These are phyloP conservation scores for Tenthredo livida DNA, from an alignment of 2,888 invertebrate genomes.

Conservation along the genomic window DNA sequence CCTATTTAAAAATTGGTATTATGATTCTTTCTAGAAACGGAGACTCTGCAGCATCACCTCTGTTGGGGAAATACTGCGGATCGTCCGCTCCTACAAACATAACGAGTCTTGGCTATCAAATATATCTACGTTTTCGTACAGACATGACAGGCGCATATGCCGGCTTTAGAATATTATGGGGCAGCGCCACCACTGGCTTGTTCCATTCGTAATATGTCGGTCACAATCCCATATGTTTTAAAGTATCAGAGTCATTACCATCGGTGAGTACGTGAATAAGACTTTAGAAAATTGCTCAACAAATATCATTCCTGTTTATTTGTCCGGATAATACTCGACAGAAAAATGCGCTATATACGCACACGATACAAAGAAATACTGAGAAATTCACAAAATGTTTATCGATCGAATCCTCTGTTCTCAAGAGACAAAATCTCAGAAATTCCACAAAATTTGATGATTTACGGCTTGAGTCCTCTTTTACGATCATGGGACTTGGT, in stretches of 20 bases:
- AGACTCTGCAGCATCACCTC: conserved; percentile 83
- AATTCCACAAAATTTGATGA: background rate
- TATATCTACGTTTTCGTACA: background rate
- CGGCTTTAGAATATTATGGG: background rate
- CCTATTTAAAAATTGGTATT: background rate
- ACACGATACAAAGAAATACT: background rate
- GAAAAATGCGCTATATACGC: background rate
- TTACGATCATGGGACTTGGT: background rate
- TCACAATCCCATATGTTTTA: background rate
- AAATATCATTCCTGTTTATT: background rate
- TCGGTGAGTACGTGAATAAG: conserved; percentile 80
- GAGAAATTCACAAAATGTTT: background rate
- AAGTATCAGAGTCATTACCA: conserved; percentile 60
- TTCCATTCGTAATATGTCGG: background rate
- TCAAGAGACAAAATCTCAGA: background rate
- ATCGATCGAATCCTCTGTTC: background rate
- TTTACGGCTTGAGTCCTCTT: too few relatives aligned
- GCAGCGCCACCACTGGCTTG: background rate
- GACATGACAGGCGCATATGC: background rate
- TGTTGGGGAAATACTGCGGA: background rate
- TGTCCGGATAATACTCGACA: background rate
- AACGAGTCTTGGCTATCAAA: background rate
- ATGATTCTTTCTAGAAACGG: conserved; percentile 85
- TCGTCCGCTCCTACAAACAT: background rate
- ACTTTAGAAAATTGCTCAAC: background rate